These are phyloP conservation scores for Coregonus sp. DNA, from an alignment of 2,797 vertebrate species.

Conservation along the genomic window DNA sequence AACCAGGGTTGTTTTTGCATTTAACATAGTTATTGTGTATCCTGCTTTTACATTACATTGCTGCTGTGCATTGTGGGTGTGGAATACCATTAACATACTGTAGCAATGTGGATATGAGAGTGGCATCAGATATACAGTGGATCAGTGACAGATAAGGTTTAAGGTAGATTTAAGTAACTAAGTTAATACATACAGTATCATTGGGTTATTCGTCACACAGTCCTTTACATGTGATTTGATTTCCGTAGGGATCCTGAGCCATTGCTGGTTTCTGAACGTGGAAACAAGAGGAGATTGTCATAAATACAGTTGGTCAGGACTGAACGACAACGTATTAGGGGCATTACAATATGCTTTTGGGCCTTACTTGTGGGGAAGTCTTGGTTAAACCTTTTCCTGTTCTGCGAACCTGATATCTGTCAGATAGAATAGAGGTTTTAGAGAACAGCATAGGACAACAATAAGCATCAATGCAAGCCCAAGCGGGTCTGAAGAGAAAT, in stretches of 20 bases:
- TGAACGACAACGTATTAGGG: background rate
- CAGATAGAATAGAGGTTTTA: background rate
- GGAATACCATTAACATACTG: background rate
- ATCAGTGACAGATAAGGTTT: background rate
- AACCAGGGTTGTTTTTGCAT: background rate
- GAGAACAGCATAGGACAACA: slow-evolving; percentile 4
- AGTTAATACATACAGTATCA: background rate
- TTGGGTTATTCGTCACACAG: background rate
- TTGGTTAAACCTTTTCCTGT: slow-evolving; percentile 60
- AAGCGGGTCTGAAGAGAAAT: background rate
- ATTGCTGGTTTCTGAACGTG: slow-evolving; percentile 77
- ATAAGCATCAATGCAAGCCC: background rate
- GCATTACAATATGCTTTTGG: slow-evolving; percentile 25
- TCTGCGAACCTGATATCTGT: slow-evolving; percentile 62
- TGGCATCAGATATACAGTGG: background rate
- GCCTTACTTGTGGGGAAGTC: slow-evolving; percentile 60
- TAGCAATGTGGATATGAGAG: background rate
- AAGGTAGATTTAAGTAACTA: background rate
- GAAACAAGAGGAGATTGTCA: slow-evolving; percentile 21
- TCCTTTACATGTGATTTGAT: slow-evolving; percentile 34
- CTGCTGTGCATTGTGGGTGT: background rate
- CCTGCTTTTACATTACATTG: background rate
- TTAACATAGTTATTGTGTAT: background rate
- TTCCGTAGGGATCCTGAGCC: slow-evolving; percentile 72
- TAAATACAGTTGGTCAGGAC: background rate